phyloP scores from a whole-genome alignment of 2,888 invertebrate genomes.

The Pandemis corylana region DNA sequence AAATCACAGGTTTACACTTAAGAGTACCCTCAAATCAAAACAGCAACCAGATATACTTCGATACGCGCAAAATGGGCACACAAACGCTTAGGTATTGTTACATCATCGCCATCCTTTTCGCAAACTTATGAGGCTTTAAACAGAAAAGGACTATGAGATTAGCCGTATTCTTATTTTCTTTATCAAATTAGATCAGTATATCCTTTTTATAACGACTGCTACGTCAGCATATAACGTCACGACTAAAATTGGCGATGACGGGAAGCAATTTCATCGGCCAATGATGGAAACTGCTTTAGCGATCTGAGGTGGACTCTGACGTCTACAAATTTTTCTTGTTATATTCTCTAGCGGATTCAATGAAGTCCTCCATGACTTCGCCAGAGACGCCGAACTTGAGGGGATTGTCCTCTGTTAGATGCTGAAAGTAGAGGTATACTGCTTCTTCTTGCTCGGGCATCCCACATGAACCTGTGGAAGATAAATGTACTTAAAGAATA shows the following conservation, averaged over 20 bases:
- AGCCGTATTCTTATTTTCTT: not conserved
- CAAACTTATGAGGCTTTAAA: not conserved
- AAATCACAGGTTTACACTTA: conserved; percentile 39
- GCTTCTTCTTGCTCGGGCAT: conserved; percentile 73
- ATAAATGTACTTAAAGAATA: not conserved
- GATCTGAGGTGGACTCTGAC: conserved; percentile 52
- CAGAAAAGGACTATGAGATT: not conserved
- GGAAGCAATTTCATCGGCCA: not conserved
- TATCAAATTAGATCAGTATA: not conserved
- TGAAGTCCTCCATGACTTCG: conserved; percentile 74
- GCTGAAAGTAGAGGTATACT: conserved; percentile 69
- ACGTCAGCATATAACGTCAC: not conserved
- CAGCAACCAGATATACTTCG: not conserved
- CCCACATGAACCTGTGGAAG: conserved; percentile 71
- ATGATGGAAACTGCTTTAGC: not conserved
- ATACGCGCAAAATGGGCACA: not conserved
- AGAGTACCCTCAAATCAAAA: not conserved
- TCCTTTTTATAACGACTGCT: not conserved
- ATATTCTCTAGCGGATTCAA: conserved; percentile 66
- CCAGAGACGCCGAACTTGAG: conserved; percentile 72
- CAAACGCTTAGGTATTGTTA: too few species aligned
- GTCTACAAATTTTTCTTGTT: conserved; percentile 62
- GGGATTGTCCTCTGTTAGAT: conserved; percentile 74
- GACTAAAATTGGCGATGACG: not conserved
- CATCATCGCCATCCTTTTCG: too few species aligned